A percentile compares a stretch with the other conserved stretches of the same genome.
phyloP scores from a whole-genome alignment of 92 coral and sea anemone species.

The Phenganax marumi region DNA sequence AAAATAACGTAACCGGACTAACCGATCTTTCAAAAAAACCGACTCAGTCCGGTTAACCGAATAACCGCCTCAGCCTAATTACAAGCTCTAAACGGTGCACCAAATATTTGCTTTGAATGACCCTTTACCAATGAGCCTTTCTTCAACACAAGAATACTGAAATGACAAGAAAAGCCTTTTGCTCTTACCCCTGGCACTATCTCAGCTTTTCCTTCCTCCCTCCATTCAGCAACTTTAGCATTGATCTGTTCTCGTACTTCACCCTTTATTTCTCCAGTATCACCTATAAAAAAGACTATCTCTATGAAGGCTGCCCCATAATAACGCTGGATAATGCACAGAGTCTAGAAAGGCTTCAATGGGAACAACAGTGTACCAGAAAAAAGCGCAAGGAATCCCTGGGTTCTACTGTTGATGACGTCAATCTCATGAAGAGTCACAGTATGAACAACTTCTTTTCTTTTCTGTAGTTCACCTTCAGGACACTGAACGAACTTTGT shows the following conservation, averaged over 20 bases:
- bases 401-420: slow-evolving; percentile 99
- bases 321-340: background rate
- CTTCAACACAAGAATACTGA: too few species aligned
- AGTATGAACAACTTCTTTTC: slow-evolving; percentile 98
- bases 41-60: too few species aligned
- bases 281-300: slow-evolving; percentile 52
- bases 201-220: slow-evolving; percentile 98
- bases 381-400: slow-evolving; percentile 93
- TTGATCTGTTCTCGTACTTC: slow-evolving; percentile 97
- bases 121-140: too few species aligned
- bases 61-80: too few species aligned
- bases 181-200: slow-evolving; percentile 91
- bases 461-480: slow-evolving; percentile 94
- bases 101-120: background rate
- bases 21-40: too few species aligned
- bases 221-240: slow-evolving; percentile 96
- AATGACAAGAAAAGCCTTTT: background rate
- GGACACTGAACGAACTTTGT: slow-evolving; percentile 99
- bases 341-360: background rate
- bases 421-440: slow-evolving; percentile 95
- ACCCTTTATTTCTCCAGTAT: slow-evolving; percentile 95
- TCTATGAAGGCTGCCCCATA: too few species aligned
- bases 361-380: slow-evolving; percentile 60
- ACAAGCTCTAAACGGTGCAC: background rate
- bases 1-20: too few species aligned